Conservation (phyloP, 2,888 invertebrate species). For the Reticulitermes lucifugus region DNA sequence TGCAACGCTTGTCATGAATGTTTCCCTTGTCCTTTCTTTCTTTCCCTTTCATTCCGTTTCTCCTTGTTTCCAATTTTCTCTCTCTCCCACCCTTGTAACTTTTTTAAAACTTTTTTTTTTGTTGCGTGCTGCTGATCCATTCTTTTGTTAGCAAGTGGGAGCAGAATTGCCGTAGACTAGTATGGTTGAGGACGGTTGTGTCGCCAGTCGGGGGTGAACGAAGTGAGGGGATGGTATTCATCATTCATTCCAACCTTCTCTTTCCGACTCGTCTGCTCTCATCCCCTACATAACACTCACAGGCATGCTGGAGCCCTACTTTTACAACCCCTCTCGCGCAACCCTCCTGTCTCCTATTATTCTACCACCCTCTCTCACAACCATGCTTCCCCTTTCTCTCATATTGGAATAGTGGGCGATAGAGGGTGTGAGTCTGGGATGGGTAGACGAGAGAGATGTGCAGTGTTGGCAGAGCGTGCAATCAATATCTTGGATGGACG, state of each 20-base stretch:
- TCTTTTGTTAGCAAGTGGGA: background rate
- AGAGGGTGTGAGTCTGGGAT: slow-evolving; percentile 60
- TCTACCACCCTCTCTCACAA: slow-evolving; percentile 1
- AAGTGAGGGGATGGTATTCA: background rate
- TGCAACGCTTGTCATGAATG: slow-evolving; percentile 13
- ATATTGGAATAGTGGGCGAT: slow-evolving; percentile 60
- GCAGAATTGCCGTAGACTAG: slow-evolving; percentile 5
- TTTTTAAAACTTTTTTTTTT: background rate
- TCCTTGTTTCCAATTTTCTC: slow-evolving; percentile 3
- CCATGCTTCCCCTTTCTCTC: slow-evolving; percentile 56
- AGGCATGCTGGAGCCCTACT: slow-evolving; percentile 12
- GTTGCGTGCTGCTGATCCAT: background rate
- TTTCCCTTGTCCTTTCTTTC: background rate
- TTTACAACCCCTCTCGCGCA: slow-evolving; percentile 20
- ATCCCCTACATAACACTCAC: background rate
- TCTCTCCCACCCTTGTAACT: background rate
- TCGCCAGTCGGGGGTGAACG: background rate
- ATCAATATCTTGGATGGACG: slow-evolving; percentile 35
- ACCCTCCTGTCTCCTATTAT: slow-evolving; percentile 14
- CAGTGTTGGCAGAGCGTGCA: slow-evolving; percentile 21
- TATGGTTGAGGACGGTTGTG: background rate
- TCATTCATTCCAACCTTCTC: background rate
- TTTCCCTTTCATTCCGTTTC: slow-evolving; percentile 12
- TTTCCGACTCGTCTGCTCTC: background rate
- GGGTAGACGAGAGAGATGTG: slow-evolving; percentile 44